Evolutionary conservation across 2,888 invertebrate genomes (phyloP).

Genomic region (Lypha dubia): DNA sequence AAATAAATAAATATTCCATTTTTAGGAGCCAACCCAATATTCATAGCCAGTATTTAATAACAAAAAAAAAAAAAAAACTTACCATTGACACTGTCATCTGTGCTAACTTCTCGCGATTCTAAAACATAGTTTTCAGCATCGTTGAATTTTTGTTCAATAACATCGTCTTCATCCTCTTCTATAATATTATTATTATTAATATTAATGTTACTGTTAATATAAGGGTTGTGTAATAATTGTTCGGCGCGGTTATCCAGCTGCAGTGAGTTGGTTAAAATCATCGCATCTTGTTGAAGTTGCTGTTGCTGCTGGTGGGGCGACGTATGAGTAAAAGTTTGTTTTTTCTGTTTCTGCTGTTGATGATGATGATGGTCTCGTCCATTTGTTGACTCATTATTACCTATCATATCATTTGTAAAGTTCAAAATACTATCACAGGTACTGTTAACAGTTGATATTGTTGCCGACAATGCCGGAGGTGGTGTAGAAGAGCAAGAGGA

Average conservation of each 20-base stretch:
- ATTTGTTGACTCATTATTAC: slow-evolving; percentile 58
- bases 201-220: slow-evolving; percentile 32
- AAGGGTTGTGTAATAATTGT: slow-evolving; percentile 60
- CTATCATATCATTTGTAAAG: slow-evolving; percentile 48
- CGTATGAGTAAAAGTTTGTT: slow-evolving; percentile 55
- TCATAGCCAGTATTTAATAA: not conserved
- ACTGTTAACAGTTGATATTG: slow-evolving; percentile 78
- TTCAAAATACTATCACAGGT: slow-evolving; percentile 80
- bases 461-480: slow-evolving; percentile 60
- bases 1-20: not conserved
- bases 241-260: slow-evolving; percentile 59
- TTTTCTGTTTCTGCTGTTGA: slow-evolving; percentile 58
- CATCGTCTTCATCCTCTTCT: slow-evolving; percentile 83
- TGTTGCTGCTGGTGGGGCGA: slow-evolving; percentile 40
- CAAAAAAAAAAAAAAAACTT: slow-evolving; percentile 20
- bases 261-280: slow-evolving; percentile 76
- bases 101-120: slow-evolving; percentile 86
- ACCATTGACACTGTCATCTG: slow-evolving; percentile 79
- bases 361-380: slow-evolving; percentile 45
- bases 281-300: slow-evolving; percentile 73
- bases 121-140: slow-evolving; percentile 92
- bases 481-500: slow-evolving; percentile 61
- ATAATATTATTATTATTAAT: slow-evolving; percentile 51
- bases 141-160: slow-evolving; percentile 88
- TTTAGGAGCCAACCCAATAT: not conserved